Evolutionary conservation across 2,888 invertebrate genomes (phyloP).

Genomic region (Julus scandinavius): DNA sequence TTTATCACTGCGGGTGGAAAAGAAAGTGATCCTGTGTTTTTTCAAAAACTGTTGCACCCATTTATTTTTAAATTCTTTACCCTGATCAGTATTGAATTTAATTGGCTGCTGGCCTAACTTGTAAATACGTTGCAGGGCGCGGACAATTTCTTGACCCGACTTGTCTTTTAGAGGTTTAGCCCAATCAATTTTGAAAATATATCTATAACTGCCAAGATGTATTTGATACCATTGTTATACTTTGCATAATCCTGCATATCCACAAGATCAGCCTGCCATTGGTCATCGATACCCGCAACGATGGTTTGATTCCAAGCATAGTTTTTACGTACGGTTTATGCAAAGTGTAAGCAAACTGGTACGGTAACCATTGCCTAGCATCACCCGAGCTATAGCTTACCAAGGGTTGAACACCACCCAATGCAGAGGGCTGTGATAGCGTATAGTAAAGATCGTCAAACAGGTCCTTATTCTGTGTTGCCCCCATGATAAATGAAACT

Average conservation of each 20-base stretch:
- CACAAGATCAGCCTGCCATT: conserved; percentile 61
- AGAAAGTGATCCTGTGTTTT: not conserved
- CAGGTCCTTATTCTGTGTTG: not conserved
- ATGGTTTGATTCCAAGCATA: not conserved
- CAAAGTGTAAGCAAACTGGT: not conserved
- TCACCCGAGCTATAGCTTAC: not conserved
- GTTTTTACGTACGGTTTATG: not conserved
- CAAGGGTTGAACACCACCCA: not conserved
- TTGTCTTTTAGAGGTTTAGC: conserved; percentile 60
- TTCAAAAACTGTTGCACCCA: conserved; percentile 40
- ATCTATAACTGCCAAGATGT: conserved; percentile 61
- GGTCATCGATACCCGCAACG: conserved; percentile 59
- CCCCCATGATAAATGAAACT: not conserved
- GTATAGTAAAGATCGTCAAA: not conserved
- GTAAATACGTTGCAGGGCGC: conserved; percentile 59
- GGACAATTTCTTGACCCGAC: conserved; percentile 56
- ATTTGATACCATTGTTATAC: conserved; percentile 60
- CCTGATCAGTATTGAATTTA: conserved; percentile 61
- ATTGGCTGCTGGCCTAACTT: too few relatives aligned
- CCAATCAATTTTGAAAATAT: conserved; percentile 61
- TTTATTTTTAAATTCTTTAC: conserved; percentile 60
- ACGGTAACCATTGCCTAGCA: not conserved
- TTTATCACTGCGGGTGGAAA: conserved; percentile 57
- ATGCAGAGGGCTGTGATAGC: not conserved
- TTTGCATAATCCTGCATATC: conserved; percentile 58